phyloP scores from a whole-genome alignment of 1,140 invertebrate species.

The Maniola jurtina region DNA sequence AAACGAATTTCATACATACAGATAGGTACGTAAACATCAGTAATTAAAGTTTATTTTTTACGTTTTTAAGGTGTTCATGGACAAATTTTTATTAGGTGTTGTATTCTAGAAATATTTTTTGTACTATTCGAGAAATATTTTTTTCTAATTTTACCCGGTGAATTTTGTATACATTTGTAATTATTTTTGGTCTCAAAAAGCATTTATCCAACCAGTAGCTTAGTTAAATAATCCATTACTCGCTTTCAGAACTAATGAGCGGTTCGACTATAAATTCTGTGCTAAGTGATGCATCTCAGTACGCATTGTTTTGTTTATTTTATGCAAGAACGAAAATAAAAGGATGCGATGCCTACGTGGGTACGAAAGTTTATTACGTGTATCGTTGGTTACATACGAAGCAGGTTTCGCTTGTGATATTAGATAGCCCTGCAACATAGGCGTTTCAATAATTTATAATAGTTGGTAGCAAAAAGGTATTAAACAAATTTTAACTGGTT shows the following conservation, averaged over 20 bases:
- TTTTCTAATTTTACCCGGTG: too few relatives aligned
- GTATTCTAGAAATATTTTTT: too few relatives aligned
- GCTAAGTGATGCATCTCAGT: slow-evolving; percentile 38
- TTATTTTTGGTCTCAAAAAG: neutral
- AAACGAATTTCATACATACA: neutral
- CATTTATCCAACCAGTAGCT: slow-evolving; percentile 22
- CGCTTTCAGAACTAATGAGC: slow-evolving; percentile 57
- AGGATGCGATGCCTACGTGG: slow-evolving; percentile 31
- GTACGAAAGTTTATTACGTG: slow-evolving; percentile 33
- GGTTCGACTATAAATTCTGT: slow-evolving; percentile 40
- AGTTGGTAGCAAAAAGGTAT: slow-evolving; percentile 5
- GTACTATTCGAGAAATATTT: too few relatives aligned
- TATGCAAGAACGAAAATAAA: slow-evolving; percentile 40
- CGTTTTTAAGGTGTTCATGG: too few relatives aligned
- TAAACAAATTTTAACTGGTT: neutral
- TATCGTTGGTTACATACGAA: slow-evolving; percentile 30
- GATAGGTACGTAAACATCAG: too few relatives aligned
- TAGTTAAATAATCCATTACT: slow-evolving; percentile 38
- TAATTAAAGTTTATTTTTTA: too few relatives aligned
- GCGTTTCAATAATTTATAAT: slow-evolving; percentile 16
- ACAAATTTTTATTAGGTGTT: too few relatives aligned
- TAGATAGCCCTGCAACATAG: slow-evolving; percentile 26
- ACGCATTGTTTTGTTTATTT: slow-evolving; percentile 39
- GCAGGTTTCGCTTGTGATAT: slow-evolving; percentile 35
- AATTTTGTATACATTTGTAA: too few relatives aligned